A percentile compares a stretch with the other conserved stretches of the same genome.
phyloP scores from a whole-genome alignment of 2,888 invertebrate genomes.

The Boloria euphrosyne region DNA sequence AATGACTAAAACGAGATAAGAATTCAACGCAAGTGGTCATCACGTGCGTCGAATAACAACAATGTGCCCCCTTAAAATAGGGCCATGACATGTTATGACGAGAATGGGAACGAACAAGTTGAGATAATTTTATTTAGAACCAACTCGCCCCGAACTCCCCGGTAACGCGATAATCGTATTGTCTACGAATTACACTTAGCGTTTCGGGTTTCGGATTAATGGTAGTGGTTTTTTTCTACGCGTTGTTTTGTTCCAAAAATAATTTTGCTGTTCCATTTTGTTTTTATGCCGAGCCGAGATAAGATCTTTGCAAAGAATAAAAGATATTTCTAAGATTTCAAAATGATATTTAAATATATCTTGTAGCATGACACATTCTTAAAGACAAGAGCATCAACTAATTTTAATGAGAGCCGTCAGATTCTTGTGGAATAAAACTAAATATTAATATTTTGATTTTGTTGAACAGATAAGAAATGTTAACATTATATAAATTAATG shows the following conservation, averaged over 20 bases:
- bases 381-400: no score
- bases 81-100: constrained; percentile 33
- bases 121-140: constrained; percentile 67
- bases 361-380: no score
- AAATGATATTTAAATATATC: no score
- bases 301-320: no score
- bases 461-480: not conserved
- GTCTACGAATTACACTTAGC: constrained; percentile 46
- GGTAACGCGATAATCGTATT: constrained; percentile 62
- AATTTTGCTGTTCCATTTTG: not conserved
- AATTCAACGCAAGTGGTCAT: constrained; percentile 59
- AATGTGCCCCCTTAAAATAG: constrained; percentile 9
- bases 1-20: constrained; percentile 26
- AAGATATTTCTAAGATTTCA: no score
- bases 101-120: constrained; percentile 55
- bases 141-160: constrained; percentile 46
- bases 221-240: not conserved
- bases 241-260: constrained; percentile 1
- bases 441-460: constrained; percentile 7
- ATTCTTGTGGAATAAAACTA: not conserved
- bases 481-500: not conserved
- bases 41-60: constrained; percentile 28
- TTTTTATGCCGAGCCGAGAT: not conserved
- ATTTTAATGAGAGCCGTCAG: no score
- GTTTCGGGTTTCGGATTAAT: constrained; percentile 48